Base-by-base conservation (phyloP, 2,797 vertebrate species). In the Sebastes minor region DNA sequence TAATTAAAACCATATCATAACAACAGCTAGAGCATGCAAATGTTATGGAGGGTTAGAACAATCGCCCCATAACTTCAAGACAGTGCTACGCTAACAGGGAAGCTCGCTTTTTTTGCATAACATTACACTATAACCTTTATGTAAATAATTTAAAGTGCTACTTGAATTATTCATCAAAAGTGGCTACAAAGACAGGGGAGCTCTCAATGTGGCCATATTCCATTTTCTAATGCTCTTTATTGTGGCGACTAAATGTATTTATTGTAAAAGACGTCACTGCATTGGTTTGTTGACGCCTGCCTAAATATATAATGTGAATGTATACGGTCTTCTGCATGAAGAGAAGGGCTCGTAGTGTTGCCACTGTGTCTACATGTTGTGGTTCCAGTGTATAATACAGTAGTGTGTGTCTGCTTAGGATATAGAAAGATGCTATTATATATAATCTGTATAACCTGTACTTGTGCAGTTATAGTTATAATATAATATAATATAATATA, bases 151-250 rank as follows among this genome's bases (percentile, higher is more conserved):
- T 77, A 95, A 92, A 91, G 69, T 70, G 65, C 82, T 35, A 56
- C 80, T 72, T 95, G 84, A 93, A 94, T 94, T 90, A 94, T 93
- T 94, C 82, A 95, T 88, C 88, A 89, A 91, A 88, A 85, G 81
- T 86, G 84, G 74, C 76, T 74, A 83, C 86, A 89, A 90, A 91
- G 85, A 76, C 2, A 71, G 76, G 76, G 83, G 74, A 88, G 88
- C 68, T 84, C 81, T 88, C 61, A 56, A 74, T 77, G 83, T 83
- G 82, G 82, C 73, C 2, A 3, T 74, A 80, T 85, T 88, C 80
- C 64, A 83, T 87, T 84, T 81, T 81, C 80, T 76, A 68, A 88
- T 90, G 76, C 85, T 88, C 82, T 88, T 89, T 85, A 84, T 82
- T 85, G 73, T 81, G 79, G 82, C 78, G 59, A 84, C 76, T 82